These are phyloP conservation scores for Epizoanthus fatuus DNA, from an alignment of 92 coral and sea anemone species.

Conservation along the genomic window DNA sequence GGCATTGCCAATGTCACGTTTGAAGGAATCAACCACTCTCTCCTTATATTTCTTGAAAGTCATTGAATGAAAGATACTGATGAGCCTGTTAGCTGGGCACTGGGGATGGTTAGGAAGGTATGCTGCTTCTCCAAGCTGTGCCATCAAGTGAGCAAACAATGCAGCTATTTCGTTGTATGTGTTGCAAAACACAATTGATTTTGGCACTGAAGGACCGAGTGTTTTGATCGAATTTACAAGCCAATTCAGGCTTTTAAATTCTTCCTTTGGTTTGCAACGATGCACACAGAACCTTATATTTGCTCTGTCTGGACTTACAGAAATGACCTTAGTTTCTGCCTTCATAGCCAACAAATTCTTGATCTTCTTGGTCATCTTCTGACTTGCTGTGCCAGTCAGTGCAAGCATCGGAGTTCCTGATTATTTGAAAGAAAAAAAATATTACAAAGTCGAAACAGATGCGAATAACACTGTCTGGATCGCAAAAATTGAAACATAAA, in stretches of 20 bases:
- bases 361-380: constrained; percentile 1
- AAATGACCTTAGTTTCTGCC: constrained; percentile 14
- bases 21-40: constrained; percentile 34
- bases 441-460: too few species aligned
- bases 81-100: constrained; percentile 36
- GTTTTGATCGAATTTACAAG: too few species aligned
- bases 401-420: too few species aligned
- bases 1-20: constrained; percentile 19
- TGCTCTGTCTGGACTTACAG: not conserved
- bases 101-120: not conserved
- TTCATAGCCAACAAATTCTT: constrained; percentile 16
- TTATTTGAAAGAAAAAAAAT: too few species aligned
- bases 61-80: constrained; percentile 24
- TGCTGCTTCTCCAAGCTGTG: not conserved
- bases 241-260: too few species aligned
- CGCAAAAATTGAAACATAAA: too few species aligned
- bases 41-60: constrained; percentile 26
- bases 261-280: too few species aligned
- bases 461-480: too few species aligned
- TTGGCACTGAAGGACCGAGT: too few species aligned
- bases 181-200: too few species aligned
- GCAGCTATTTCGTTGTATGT: not conserved
- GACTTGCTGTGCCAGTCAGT: constrained; percentile 1
- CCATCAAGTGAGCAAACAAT: constrained; percentile 26
- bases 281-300: too few species aligned